Conservation (phyloP, 1,140 invertebrate genomes). For the Platorchestia sp. region DNA sequence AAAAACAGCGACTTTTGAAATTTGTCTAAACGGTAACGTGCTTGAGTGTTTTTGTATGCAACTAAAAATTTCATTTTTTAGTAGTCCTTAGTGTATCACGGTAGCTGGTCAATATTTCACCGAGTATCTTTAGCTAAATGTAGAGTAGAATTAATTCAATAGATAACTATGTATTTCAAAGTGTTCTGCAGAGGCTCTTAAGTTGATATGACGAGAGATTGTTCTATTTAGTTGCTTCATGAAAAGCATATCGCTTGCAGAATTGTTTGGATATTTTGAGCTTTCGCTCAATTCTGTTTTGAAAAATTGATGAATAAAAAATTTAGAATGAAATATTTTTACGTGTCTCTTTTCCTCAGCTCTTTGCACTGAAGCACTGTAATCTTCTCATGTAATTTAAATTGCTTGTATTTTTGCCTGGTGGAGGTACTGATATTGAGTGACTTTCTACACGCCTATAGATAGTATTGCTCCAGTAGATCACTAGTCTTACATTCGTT, state of each 20-base stretch:
- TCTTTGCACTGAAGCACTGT: no score
- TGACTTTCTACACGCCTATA: no score
- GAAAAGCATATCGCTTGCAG: neutral
- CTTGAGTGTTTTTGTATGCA: neutral
- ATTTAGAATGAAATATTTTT: no score
- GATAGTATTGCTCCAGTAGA: no score
- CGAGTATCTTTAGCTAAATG: neutral
- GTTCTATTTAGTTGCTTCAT: neutral
- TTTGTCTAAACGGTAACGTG: neutral
- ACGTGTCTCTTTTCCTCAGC: no score
- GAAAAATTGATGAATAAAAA: neutral
- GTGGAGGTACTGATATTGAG: no score
- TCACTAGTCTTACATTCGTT: no score
- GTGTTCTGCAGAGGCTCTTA: no score
- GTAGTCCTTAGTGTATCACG: neutral
- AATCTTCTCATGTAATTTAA: no score
- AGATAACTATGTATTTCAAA: neutral
- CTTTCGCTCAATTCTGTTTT: neutral
- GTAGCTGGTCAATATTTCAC: neutral
- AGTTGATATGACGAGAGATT: no score
- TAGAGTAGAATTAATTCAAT: neutral
- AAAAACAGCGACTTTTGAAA: neutral
- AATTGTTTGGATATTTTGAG: neutral
- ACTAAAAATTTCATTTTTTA: neutral
- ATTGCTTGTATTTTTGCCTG: no score